Evolutionary conservation across 2,797 vertebrate species (phyloP).

Genomic region (Alca torda): DNA sequence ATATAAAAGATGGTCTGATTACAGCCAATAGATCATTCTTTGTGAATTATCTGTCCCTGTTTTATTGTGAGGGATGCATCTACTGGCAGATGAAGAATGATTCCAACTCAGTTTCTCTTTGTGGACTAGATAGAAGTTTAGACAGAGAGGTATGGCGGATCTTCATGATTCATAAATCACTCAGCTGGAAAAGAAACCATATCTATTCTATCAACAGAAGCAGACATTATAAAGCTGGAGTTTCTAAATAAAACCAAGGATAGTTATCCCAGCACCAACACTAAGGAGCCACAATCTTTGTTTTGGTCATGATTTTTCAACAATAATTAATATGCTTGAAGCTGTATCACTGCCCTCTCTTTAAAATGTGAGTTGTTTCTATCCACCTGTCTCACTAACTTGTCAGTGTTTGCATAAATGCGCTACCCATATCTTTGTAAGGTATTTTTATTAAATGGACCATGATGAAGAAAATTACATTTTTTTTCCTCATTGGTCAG

Average conservation of each 20-base stretch:
- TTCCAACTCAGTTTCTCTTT: background rate
- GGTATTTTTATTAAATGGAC: background rate
- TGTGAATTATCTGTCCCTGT: background rate
- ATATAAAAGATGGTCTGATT: background rate
- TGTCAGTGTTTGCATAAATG: background rate
- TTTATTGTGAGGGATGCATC: background rate
- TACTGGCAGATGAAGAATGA: background rate
- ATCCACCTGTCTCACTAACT: background rate
- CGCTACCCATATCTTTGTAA: background rate
- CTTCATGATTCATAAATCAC: background rate
- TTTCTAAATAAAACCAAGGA: background rate
- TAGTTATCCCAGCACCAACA: background rate
- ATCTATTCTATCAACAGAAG: background rate
- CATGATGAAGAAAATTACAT: background rate
- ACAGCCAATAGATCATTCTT: background rate
- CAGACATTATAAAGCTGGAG: background rate
- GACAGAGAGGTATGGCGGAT: background rate
- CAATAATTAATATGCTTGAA: background rate
- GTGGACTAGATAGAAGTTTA: background rate
- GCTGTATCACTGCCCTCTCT: background rate
- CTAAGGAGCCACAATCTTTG: background rate
- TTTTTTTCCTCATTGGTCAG: background rate
- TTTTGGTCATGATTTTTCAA: background rate
- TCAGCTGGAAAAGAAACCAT: background rate
- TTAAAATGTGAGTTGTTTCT: accelerated